phyloP scores from a whole-genome alignment of 2,888 invertebrate genomes.

The Siphlonurus alternatus region DNA sequence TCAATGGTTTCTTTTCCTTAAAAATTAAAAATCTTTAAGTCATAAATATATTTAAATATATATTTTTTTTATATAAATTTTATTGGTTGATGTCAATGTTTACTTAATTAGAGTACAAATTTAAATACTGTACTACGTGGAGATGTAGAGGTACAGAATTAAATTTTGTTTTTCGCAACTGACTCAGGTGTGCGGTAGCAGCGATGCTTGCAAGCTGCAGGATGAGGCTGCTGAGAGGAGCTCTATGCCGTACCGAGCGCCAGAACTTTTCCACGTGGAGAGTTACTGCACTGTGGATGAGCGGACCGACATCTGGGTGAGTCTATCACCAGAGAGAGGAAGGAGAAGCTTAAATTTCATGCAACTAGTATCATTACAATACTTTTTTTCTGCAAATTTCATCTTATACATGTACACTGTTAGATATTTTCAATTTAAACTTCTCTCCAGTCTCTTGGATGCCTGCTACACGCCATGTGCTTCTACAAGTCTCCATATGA shows the following conservation, averaged over 20 bases:
- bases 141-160: too few relatives aligned
- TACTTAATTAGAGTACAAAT: too few relatives aligned
- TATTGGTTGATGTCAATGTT: too few relatives aligned
- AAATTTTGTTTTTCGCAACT: too few relatives aligned
- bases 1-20: too few relatives aligned
- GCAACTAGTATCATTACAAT: background rate
- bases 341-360: background rate
- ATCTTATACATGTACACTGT: too few relatives aligned
- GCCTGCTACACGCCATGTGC: conserved; percentile 68
- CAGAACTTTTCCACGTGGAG: conserved; percentile 74
- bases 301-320: conserved; percentile 73
- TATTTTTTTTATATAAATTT: too few relatives aligned
- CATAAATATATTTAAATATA: too few relatives aligned
- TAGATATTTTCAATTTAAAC: background rate
- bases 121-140: too few relatives aligned
- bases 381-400: background rate
- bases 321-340: conserved; percentile 12
- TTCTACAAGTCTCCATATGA: conserved; percentile 78
- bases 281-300: conserved; percentile 65
- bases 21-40: too few relatives aligned
- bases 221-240: conserved; percentile 71
- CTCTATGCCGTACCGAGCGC: conserved; percentile 76
- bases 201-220: conserved; percentile 51
- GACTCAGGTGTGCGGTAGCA: conserved; percentile 41
- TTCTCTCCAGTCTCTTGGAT: conserved; percentile 53